A percentile compares a stretch with the other conserved stretches of the same genome.
Conservation (phyloP, 2,888 invertebrate genomes). For the Lasioglossum calceatum region DNA sequence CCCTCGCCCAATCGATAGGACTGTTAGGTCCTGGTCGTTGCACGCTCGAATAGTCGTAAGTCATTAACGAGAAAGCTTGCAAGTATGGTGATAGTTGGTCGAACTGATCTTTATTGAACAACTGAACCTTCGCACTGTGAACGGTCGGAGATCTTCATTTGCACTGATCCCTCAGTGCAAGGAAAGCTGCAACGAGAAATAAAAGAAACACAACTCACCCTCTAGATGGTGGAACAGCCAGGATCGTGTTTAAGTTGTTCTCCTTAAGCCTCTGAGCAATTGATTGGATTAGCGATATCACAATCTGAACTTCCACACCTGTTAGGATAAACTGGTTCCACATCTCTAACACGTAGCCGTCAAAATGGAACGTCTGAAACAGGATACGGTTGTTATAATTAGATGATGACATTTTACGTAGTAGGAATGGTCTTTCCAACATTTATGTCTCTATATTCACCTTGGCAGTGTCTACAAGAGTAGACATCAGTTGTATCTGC, state of each 20-base stretch:
- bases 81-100: constrained; percentile 91
- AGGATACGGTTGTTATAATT: constrained; percentile 84
- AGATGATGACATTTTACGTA: background rate
- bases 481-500: constrained; percentile 88
- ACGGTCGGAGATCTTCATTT: constrained; percentile 46
- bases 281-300: constrained; percentile 88
- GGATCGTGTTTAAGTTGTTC: constrained; percentile 87
- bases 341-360: constrained; percentile 96
- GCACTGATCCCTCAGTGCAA: background rate
- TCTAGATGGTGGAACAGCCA: constrained; percentile 93
- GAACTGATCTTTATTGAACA: constrained; percentile 91
- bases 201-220: constrained; percentile 82
- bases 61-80: constrained; percentile 97
- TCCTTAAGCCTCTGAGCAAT: constrained; percentile 86
- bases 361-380: constrained; percentile 92
- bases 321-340: constrained; percentile 92
- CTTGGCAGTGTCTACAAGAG: constrained; percentile 87
- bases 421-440: constrained; percentile 85
- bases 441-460: constrained; percentile 83
- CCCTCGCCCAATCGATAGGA: constrained; percentile 92
- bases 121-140: constrained; percentile 84
- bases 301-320: constrained; percentile 86
- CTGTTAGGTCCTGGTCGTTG: constrained; percentile 96
- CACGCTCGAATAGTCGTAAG: constrained; percentile 95
- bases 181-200: background rate